Evolutionary conservation across 2,888 invertebrate genomes (phyloP), one percentile per base, ranked within the genome.

Genomic region (Agrochola litura): DNA sequence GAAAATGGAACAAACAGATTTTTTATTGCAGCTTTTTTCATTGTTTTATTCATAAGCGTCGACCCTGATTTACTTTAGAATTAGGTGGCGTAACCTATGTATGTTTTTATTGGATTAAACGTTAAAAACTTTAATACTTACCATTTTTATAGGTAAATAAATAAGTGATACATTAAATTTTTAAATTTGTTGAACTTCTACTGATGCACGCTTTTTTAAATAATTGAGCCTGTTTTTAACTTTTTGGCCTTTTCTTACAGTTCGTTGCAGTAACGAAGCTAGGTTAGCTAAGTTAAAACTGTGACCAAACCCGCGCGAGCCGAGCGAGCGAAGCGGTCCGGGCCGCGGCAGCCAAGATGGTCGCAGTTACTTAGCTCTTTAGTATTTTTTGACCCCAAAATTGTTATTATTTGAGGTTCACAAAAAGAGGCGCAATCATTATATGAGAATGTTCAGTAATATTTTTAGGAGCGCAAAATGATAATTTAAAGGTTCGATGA

Each of bases 1-100:
- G 63, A 52, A 54, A 65, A 70, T 73, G 49, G 58, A 52, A 30
- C 22, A n/a, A 66, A 60, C 25, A 10, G 19, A 66, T 63, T 76
- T 79, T 76, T 73, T 49, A 81, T 56, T 71, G 56, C 14, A 52
- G 16, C 19, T 52, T 2, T 58, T 67, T 80, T 69, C 54, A 61
- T 54, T 25, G n/a, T 30, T 61, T 72, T 54, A 56, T 63, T 49
- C 19, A 49, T 30, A 37, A 19, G 41, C 25, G 37, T 60, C 12
- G 73, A 68, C 61, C 61, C 19, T 52, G 61, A 63, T 56, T 41
- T 60, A 41, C 56, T 49, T 78, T 41, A 22, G n/a, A 78, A 56
- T 66, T 64, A 63, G 30, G 54, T 77, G 49, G 60, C 71, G 54
- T 77, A 72, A 82, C 16, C 54, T 69, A 60, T n/a, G 0, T 64